A percentile compares a stretch with the other conserved stretches of the same genome.
These are phyloP conservation scores for Chaenodraco wilsoni DNA, from an alignment of 2,797 vertebrate genomes.

Conservation along the genomic window DNA sequence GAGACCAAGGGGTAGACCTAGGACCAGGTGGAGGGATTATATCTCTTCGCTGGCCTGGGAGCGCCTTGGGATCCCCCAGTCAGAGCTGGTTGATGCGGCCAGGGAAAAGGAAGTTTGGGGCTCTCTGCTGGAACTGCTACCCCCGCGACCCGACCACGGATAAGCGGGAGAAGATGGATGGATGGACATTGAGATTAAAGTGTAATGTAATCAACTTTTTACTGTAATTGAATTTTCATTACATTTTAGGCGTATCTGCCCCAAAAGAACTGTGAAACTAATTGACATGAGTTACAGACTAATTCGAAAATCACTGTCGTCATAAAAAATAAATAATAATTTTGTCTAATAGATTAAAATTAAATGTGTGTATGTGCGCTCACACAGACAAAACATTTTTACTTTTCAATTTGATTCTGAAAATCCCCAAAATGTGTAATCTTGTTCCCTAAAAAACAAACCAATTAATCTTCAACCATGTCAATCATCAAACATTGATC, in stretches of 20 bases:
- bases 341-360: conserved; percentile 23
- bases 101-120: too few species aligned
- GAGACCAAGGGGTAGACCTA: too few species aligned
- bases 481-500: conserved; percentile 19
- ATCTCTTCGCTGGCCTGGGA: too few species aligned
- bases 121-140: too few species aligned
- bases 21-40: too few species aligned
- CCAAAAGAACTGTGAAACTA: background rate
- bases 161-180: too few species aligned
- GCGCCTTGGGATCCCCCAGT: too few species aligned
- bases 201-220: background rate
- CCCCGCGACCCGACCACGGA: too few species aligned
- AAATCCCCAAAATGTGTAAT: conserved; percentile 7
- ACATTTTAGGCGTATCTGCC: conserved; percentile 9
- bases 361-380: background rate
- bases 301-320: background rate
- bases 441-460: conserved; percentile 24
- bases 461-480: background rate
- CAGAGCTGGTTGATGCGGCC: too few species aligned
- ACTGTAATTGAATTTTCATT: background rate
- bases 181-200: background rate
- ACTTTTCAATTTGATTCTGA: conserved; percentile 6
- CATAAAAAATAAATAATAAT: background rate
- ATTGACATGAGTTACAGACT: background rate
- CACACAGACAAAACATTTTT: conserved; percentile 10